These are phyloP conservation scores for Perca schrenkii DNA, from an alignment of 2,113 vertebrate genomes.

Conservation along the genomic window DNA sequence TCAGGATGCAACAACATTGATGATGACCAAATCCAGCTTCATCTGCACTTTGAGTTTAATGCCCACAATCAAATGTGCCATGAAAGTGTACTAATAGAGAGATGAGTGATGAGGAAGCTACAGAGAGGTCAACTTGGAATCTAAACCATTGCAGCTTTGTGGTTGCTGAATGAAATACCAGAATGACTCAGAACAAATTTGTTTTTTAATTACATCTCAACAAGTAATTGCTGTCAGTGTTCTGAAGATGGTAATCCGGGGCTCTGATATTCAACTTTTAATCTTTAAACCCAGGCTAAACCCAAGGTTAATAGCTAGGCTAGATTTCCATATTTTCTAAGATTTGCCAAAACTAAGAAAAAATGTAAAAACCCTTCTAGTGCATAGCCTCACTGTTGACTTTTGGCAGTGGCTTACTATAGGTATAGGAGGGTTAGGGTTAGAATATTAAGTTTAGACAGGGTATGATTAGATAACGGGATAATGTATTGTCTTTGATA, in stretches of 20 bases:
- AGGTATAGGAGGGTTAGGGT: background rate
- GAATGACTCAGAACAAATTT: slow-evolving; percentile 3
- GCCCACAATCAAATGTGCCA: background rate
- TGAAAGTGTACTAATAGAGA: background rate
- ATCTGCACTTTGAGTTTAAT: background rate
- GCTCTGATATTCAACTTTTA: slow-evolving; percentile 4
- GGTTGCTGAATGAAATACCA: background rate
- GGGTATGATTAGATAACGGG: background rate
- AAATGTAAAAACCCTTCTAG: background rate
- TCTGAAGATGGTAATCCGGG: background rate
- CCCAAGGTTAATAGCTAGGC: slow-evolving; percentile 9
- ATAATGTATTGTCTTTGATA: background rate
- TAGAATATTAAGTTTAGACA: background rate
- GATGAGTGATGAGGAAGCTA: slow-evolving; percentile 9
- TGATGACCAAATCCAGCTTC: background rate
- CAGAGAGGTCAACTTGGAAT: background rate
- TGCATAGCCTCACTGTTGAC: background rate
- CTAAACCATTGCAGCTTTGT: background rate
- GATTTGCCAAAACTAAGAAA: slow-evolving; percentile 4
- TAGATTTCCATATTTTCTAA: slow-evolving; percentile 6
- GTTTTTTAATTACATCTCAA: background rate
- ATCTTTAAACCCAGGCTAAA: background rate
- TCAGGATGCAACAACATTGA: background rate
- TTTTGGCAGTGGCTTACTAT: background rate
- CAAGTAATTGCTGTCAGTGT: background rate